Evolutionary conservation across 2,113 vertebrate genomes (phyloP).

Genomic region (Zeus faber): DNA sequence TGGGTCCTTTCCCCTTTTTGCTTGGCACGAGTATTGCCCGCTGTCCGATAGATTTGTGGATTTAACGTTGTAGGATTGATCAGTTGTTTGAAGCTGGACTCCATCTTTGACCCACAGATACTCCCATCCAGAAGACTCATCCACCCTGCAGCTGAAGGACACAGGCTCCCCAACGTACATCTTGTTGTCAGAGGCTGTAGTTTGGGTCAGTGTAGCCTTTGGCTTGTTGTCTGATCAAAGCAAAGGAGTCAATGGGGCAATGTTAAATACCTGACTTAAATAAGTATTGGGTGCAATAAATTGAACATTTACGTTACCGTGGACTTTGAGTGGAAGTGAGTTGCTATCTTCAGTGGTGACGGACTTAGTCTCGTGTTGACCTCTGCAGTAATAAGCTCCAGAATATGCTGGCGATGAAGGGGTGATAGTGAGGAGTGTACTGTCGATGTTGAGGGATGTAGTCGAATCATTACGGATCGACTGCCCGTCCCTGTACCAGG

Average conservation of each 20-base stretch:
- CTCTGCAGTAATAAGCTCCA: conserved; percentile 1
- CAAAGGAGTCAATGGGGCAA: background rate
- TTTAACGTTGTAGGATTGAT: no score
- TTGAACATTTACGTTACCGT: background rate
- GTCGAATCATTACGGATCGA: conserved; percentile 11
- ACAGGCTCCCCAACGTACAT: conserved; percentile 35
- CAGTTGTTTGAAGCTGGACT: background rate
- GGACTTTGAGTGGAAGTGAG: background rate
- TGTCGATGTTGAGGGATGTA: background rate
- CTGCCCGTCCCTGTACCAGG: conserved; percentile 3
- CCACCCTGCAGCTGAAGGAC: conserved; percentile 15
- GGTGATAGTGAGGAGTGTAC: background rate
- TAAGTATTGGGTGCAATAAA: background rate
- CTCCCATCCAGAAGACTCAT: conserved; percentile 20
- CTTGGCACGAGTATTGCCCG: no score
- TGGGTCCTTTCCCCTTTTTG: no score
- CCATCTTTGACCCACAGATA: conserved; percentile 41
- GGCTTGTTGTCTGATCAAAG: conserved; percentile 17
- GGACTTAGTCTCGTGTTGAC: background rate
- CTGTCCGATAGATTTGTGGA: no score
- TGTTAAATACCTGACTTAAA: background rate
- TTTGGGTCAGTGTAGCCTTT: background rate
- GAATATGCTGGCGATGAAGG: background rate
- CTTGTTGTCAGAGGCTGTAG: background rate
- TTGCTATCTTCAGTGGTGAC: background rate